Evolutionary conservation across 2,888 invertebrate species (phyloP).

Genomic region (Perizoma flavofasciatum): DNA sequence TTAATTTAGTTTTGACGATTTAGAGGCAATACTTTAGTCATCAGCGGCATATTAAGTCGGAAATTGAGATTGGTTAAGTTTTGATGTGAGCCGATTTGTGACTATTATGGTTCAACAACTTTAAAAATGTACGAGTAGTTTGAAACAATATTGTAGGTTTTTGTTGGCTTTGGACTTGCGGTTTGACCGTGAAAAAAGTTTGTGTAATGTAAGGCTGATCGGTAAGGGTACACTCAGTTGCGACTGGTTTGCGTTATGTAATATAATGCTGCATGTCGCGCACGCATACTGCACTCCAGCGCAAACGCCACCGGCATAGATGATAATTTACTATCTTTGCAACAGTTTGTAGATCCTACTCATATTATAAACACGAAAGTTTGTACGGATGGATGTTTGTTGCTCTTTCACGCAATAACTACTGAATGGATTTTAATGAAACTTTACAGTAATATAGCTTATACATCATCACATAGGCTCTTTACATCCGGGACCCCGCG

Average conservation of each 20-base stretch:
- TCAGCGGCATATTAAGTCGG: conserved; percentile 31
- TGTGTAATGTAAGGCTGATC: conserved; percentile 40
- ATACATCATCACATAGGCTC: too few relatives aligned
- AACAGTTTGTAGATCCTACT: too few relatives aligned
- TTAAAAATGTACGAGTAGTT: conserved; percentile 15
- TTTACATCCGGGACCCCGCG: too few relatives aligned
- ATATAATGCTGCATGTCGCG: conserved; percentile 47
- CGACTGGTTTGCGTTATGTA: conserved; percentile 74
- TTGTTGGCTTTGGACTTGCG: conserved; percentile 51
- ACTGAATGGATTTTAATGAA: too few relatives aligned
- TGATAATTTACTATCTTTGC: conserved; percentile 33
- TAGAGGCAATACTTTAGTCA: conserved; percentile 36
- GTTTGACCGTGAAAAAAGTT: conserved; percentile 52
- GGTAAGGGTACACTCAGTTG: conserved; percentile 42
- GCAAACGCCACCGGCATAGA: conserved; percentile 29
- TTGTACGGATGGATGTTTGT: too few relatives aligned
- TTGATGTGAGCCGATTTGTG: conserved; percentile 35
- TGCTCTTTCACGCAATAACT: too few relatives aligned
- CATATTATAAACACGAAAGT: too few relatives aligned
- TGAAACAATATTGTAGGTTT: conserved; percentile 31
- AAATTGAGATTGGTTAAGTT: conserved; percentile 33
- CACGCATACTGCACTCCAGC: conserved; percentile 35
- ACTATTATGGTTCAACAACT: conserved; percentile 36
- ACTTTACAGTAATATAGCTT: too few relatives aligned
- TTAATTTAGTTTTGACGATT: conserved; percentile 59